Evolutionary conservation across 2,888 invertebrate species (phyloP), one percentile per base, ranked within the genome.

Genomic region (Thalpophila matura): DNA sequence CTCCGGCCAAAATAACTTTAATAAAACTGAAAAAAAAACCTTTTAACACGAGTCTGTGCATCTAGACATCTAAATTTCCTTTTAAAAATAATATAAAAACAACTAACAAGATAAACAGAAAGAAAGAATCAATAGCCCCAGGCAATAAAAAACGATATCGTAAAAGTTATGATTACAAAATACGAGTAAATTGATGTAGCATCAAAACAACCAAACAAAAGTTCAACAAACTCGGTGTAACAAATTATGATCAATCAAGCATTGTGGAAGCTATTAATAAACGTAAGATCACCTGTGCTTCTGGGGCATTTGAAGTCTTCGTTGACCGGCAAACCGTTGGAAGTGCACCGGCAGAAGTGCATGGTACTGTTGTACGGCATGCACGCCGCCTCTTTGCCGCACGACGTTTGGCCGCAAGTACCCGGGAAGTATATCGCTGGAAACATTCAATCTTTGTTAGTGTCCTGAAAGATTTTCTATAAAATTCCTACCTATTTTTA

Each of bases 311-410:
- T 93, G 72, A 95, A 92, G 80, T 96, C 95, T 12, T 86, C 83
- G 6, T 96, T 96, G 3, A 96, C 96, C 1, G 93, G 92, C 27
- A 94, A 92, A n/a, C 90, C 90, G 81, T 96, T 96, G 81, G 96
- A 96, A 3, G 96, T 96, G 82, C 96, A 96, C 3, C 96, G 87
- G 80, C 79, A 79, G 47, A 55, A 79, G 77, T 95, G 95, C 18
- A 92, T 92, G 59, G 88, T 87, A 63, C 86, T 85, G 54, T 95
- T 93, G 35, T 88, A 81, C 57, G 90, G 89, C 20, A 86, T 89
- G 80, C 96, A 96, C 1, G 96, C 96, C 0, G 96, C 96, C 68
- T 96, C 96, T 22, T 88, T 91, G 1, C 95, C 95, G 80, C 96
- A 96, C 31, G 95, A 92, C 4, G 91, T 90, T 2, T 91, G 89